Percentiles rank a stretch among this genome's conserved stretches.
Evolutionary conservation across 35 echinoderm and acorn worm genomes (phyloP).

Genomic region (Patiria miniata): DNA sequence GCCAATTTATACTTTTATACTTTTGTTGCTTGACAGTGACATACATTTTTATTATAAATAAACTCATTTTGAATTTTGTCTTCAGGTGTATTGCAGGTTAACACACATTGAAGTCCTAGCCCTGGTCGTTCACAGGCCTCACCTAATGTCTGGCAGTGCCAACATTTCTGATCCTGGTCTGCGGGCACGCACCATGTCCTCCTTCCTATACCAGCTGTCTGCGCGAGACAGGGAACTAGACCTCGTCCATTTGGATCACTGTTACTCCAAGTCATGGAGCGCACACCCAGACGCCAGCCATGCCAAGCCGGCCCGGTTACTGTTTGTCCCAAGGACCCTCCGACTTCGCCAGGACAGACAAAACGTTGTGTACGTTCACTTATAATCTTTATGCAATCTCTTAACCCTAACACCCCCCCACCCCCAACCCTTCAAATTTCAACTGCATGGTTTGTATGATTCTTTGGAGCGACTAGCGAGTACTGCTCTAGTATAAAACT

Average conservation of each 20-base stretch:
- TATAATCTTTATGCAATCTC: background rate
- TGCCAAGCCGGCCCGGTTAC: constrained; percentile 87
- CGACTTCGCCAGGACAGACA: constrained; percentile 53
- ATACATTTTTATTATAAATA: too few species aligned
- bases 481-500: too few species aligned
- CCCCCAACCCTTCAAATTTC: background rate
- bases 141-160: too few species aligned
- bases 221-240: constrained; percentile 84
- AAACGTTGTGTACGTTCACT: constrained; percentile 36
- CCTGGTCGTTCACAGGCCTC: too few species aligned
- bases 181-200: constrained; percentile 48
- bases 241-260: constrained; percentile 89
- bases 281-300: constrained; percentile 84
- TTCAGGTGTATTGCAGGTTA: too few species aligned
- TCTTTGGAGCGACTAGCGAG: too few species aligned
- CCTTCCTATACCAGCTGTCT: constrained; percentile 87
- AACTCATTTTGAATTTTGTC: too few species aligned
- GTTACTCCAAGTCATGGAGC: constrained; percentile 86
- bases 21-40: too few species aligned
- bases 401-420: background rate
- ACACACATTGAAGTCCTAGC: too few species aligned
- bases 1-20: too few species aligned
- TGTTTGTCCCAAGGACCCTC: constrained; percentile 91
- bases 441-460: background rate
- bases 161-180: constrained; percentile 31